Percentiles rank a stretch among this genome's conserved stretches.
These are phyloP conservation scores for Protomyctophum bolini DNA, from an alignment of 2,113 vertebrate species.

Conservation along the genomic window DNA sequence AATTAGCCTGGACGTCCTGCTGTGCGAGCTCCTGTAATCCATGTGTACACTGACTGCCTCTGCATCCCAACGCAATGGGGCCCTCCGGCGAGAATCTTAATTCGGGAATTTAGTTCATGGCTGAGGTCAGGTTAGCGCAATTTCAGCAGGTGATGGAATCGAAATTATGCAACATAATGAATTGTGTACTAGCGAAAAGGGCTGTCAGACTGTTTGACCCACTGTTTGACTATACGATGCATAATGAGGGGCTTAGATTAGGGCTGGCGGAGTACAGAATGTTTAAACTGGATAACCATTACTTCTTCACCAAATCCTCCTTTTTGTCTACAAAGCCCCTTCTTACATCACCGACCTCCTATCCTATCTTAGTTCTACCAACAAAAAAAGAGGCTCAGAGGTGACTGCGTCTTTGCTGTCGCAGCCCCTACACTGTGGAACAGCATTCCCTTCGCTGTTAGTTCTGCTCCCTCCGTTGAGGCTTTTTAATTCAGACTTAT, in stretches of 20 bases:
- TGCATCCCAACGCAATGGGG: constrained; percentile 41
- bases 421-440: too few relatives aligned
- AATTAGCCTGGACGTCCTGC: constrained; percentile 73
- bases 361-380: too few relatives aligned
- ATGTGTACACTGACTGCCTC: constrained; percentile 42
- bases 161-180: background rate
- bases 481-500: too few relatives aligned
- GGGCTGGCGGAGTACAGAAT: background rate
- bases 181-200: background rate
- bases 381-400: too few relatives aligned
- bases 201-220: background rate
- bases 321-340: too few relatives aligned
- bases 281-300: too few relatives aligned
- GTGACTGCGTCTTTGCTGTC: too few relatives aligned
- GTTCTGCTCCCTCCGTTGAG: too few relatives aligned
- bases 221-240: background rate
- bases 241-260: background rate
- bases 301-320: too few relatives aligned
- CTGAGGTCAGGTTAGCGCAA: constrained; percentile 16
- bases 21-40: constrained; percentile 62
- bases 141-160: constrained; percentile 6
- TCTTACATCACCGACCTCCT: too few relatives aligned
- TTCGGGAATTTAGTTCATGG: constrained; percentile 51
- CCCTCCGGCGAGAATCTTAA: constrained; percentile 31
- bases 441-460: too few relatives aligned